Evolutionary conservation across 2,888 invertebrate genomes (phyloP).

Genomic region (Sipunculus nudus): DNA sequence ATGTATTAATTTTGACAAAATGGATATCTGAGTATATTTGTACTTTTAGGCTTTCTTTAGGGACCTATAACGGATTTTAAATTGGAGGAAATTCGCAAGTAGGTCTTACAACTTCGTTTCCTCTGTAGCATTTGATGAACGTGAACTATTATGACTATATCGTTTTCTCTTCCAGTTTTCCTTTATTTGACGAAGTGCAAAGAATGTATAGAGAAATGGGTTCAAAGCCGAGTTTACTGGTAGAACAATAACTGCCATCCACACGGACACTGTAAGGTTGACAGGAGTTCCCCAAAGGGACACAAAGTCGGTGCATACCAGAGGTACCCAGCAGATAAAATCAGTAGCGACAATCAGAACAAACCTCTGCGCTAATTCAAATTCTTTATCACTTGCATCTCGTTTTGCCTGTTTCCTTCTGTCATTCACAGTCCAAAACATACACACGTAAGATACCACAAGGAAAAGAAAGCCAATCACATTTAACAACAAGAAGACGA

Average conservation of each 20-base stretch:
- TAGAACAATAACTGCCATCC: slow-evolving; percentile 70
- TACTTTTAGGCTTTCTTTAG: no score
- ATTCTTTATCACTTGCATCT: slow-evolving; percentile 3
- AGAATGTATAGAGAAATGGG: slow-evolving; percentile 69
- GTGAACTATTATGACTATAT: no score
- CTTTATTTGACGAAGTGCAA: no score
- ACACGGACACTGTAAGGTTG: slow-evolving; percentile 54
- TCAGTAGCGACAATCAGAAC: slow-evolving; percentile 9
- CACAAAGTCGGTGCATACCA: slow-evolving; percentile 1
- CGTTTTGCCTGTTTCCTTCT: slow-evolving; percentile 8
- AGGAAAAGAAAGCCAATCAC: neutral
- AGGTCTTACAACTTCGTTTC: no score
- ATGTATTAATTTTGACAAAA: no score
- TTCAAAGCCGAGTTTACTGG: slow-evolving; percentile 70
- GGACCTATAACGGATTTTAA: no score
- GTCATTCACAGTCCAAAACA: neutral
- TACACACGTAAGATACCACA: neutral
- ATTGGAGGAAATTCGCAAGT: no score
- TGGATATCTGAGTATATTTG: no score
- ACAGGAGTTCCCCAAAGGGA: neutral
- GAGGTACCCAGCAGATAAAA: slow-evolving; percentile 13
- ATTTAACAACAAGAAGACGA: neutral
- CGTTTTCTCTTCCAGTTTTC: no score
- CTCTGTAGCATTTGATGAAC: no score
- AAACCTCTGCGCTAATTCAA: slow-evolving; percentile 7